These are phyloP conservation scores for Tanypteryx hageni DNA, from an alignment of 2,888 invertebrate genomes.

Conservation along the genomic window DNA sequence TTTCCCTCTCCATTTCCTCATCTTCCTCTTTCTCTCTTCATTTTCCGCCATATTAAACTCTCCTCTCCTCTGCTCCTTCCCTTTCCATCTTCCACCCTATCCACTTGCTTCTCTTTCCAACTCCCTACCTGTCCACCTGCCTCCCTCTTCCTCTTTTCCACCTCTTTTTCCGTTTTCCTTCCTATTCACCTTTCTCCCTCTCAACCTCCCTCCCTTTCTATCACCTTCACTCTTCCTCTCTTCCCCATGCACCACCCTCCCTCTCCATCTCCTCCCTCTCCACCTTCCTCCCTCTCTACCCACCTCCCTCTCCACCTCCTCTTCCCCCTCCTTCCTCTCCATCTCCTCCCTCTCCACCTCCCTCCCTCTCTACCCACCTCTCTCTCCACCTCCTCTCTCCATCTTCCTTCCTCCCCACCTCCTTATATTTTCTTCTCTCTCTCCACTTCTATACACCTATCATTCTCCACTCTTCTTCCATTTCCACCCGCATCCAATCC, in stretches of 20 bases:
- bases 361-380: neutral
- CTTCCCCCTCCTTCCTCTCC: neutral
- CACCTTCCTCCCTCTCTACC: neutral
- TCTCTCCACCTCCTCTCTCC: too few relatives aligned
- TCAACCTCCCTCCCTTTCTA: neutral
- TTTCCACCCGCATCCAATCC: too few relatives aligned
- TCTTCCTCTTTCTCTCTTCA: neutral
- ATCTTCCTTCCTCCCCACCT: neutral
- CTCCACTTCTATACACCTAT: too few relatives aligned
- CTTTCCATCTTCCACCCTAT: neutral
- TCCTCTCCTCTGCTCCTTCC: neutral
- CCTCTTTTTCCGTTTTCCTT: neutral
- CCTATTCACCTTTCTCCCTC: neutral
- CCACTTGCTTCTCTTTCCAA: neutral
- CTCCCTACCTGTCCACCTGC: neutral
- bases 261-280: conserved; percentile 16
- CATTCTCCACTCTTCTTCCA: too few relatives aligned
- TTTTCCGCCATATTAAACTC: neutral
- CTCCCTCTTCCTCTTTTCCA: neutral
- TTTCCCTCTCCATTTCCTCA: neutral
- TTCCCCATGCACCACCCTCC: neutral
- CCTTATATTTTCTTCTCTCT: too few relatives aligned
- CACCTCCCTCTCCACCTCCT: neutral
- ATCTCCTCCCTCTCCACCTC: neutral
- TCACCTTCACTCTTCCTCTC: neutral